phyloP scores from a whole-genome alignment of 2,797 vertebrate species.

The Erethizon dorsatum region DNA sequence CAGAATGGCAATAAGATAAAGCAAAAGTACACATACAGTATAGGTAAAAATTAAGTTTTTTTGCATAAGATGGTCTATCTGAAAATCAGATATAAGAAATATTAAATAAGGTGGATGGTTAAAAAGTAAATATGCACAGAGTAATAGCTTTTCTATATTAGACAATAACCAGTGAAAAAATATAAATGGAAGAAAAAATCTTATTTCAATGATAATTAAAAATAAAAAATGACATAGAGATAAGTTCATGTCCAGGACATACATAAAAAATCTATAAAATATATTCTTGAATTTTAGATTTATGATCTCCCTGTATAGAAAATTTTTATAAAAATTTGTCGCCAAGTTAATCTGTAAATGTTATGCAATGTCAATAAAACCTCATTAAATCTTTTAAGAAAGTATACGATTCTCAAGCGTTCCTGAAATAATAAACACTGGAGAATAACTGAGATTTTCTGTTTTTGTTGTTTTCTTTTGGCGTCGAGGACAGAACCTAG shows the following conservation, averaged over 20 bases:
- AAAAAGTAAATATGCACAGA: neutral
- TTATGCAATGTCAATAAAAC: neutral
- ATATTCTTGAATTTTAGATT: neutral
- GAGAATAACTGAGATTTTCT: neutral
- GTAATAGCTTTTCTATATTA: neutral
- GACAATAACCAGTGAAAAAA: neutral
- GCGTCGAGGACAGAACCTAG: neutral
- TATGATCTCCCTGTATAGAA: neutral
- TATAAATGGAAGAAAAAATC: neutral
- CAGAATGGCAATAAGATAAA: neutral
- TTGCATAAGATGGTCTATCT: neutral
- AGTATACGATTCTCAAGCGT: neutral
- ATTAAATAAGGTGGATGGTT: neutral
- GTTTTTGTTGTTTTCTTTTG: neutral
- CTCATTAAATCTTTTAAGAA: neutral
- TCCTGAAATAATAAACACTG: neutral
- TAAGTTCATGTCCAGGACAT: neutral
- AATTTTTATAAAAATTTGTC: constrained; percentile 7
- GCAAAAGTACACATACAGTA: neutral
- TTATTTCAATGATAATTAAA: neutral
- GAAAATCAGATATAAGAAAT: neutral
- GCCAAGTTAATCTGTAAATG: neutral
- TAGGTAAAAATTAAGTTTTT: neutral
- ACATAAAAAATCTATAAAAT: neutral
- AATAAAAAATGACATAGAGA: neutral